Conservation (phyloP, 2,797 vertebrate genomes). For the Manis pentadactyla region DNA sequence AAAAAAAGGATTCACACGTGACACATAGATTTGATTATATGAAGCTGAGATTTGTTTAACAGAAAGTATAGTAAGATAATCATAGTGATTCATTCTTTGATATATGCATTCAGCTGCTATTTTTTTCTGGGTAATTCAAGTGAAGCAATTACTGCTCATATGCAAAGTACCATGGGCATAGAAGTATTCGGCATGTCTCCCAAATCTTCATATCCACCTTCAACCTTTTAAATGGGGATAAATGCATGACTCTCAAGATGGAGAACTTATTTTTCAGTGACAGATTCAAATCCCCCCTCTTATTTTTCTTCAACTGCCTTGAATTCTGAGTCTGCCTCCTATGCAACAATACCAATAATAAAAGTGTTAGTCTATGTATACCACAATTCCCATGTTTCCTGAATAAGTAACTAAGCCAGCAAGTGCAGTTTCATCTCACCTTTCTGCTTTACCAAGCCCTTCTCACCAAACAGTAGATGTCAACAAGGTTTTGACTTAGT, state of each 20-base stretch:
- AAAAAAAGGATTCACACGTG: background rate
- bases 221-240: constrained; percentile 6
- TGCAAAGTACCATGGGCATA: background rate
- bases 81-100: background rate
- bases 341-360: constrained; percentile 45
- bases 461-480: accelerated
- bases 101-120: background rate
- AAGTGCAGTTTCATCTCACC: background rate
- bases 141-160: background rate
- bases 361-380: background rate
- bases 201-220: background rate
- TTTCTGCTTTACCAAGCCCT: background rate
- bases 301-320: background rate
- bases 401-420: background rate
- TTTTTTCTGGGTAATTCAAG: background rate
- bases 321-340: constrained; percentile 55
- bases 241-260: background rate
- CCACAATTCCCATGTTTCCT: background rate
- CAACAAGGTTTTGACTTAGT: background rate
- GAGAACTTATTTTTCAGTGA: constrained; percentile 10
- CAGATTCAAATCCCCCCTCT: background rate
- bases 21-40: background rate
- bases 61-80: background rate
- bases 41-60: background rate
- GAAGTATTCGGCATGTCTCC: background rate